Evolutionary conservation across 2,888 invertebrate species (phyloP).

Genomic region (Brassicogethes aeneus): DNA sequence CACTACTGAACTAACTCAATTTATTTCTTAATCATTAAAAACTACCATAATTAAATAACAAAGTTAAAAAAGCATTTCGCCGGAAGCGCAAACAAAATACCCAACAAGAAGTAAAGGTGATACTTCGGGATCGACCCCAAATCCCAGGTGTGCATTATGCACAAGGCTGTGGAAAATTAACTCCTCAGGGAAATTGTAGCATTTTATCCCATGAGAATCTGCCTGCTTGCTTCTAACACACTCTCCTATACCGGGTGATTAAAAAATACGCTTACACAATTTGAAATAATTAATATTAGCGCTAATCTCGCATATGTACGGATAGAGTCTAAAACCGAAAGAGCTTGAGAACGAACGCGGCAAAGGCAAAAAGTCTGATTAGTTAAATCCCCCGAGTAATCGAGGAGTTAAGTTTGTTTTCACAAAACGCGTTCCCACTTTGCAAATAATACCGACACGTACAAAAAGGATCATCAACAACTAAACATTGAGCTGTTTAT

Average conservation of each 20-base stretch:
- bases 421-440: background rate
- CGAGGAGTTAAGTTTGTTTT: conserved; percentile 13
- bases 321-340: too few relatives aligned
- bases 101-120: background rate
- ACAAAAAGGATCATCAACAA: background rate
- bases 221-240: conserved; percentile 12
- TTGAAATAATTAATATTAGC: too few relatives aligned
- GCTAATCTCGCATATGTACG: too few relatives aligned
- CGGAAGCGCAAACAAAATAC: background rate
- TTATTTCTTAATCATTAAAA: background rate
- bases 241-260: background rate
- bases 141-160: conserved; percentile 59
- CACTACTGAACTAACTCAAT: background rate
- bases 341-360: conserved; percentile 15
- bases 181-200: conserved; percentile 58
- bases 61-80: too few relatives aligned
- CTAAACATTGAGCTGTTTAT: background rate
- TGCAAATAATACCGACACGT: background rate
- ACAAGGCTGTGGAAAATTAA: conserved; percentile 73
- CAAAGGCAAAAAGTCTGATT: conserved; percentile 31
- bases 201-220: conserved; percentile 40
- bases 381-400: conserved; percentile 28
- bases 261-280: background rate
- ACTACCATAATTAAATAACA: background rate
- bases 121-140: conserved; percentile 7